Evolutionary conservation across 30 jellyfish, hydroid and myxozoan genomes (phyloP).

Genomic region (Cassiopea xamachana): DNA sequence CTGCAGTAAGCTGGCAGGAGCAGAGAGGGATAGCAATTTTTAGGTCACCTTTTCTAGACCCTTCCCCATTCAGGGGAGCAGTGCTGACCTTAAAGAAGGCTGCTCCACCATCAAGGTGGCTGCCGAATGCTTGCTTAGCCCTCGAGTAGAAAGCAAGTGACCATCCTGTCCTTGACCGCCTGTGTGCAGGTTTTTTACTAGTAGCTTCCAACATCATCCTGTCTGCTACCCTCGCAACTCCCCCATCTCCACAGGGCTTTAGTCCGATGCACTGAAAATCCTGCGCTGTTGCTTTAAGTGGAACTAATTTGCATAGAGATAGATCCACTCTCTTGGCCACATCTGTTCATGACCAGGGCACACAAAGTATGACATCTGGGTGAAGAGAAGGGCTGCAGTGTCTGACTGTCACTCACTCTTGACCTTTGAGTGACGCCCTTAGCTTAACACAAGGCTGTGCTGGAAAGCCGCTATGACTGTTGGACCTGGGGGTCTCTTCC

Average conservation of each 20-base stretch:
- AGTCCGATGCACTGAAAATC: too few species aligned
- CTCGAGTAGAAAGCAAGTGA: background rate
- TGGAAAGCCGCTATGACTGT: too few species aligned
- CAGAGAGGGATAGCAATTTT: constrained; percentile 14
- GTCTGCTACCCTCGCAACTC: background rate
- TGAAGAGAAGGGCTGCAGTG: too few species aligned
- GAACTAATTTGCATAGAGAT: too few species aligned
- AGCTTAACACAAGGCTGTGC: too few species aligned
- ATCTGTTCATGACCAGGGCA: too few species aligned
- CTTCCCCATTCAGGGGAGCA: background rate
- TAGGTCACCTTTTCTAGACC: constrained; percentile 42
- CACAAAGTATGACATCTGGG: too few species aligned
- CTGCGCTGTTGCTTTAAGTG: too few species aligned
- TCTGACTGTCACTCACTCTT: too few species aligned
- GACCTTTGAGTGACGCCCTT: too few species aligned
- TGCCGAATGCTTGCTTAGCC: background rate
- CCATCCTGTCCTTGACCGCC: background rate
- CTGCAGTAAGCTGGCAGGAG: constrained; percentile 36
- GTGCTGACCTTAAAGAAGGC: background rate
- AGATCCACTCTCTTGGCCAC: too few species aligned
- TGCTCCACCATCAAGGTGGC: background rate
- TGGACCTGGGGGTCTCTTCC: too few species aligned
- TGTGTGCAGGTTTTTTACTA: background rate
- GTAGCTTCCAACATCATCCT: background rate
- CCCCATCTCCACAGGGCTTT: background rate